These are phyloP conservation scores for Anguilla rostrata DNA, from an alignment of 2,113 vertebrate genomes.

Conservation along the genomic window DNA sequence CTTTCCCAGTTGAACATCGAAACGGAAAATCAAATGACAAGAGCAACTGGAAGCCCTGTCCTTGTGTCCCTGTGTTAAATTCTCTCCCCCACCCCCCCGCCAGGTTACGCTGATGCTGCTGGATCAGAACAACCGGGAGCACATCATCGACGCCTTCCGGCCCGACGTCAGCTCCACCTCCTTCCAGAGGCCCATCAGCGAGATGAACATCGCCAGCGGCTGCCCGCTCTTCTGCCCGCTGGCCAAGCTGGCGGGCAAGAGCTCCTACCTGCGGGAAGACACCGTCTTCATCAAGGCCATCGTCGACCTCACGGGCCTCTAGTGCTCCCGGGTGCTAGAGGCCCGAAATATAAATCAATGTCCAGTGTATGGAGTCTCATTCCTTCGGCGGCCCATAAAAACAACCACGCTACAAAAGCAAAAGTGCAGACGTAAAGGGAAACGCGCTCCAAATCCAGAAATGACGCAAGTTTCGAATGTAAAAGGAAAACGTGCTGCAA, in stretches of 20 bases:
- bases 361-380: not conserved
- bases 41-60: too few species aligned
- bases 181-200: conserved; percentile 85
- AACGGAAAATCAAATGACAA: too few species aligned
- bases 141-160: conserved; percentile 92
- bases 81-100: not conserved
- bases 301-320: conserved; percentile 88
- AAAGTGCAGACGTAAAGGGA: too few species aligned
- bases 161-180: conserved; percentile 87
- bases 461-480: too few species aligned
- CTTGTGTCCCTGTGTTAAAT: too few species aligned
- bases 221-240: conserved; percentile 94
- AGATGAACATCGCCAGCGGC: conserved; percentile 98
- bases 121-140: conserved; percentile 93
- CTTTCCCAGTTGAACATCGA: too few species aligned
- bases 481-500: too few species aligned
- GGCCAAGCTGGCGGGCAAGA: conserved; percentile 83
- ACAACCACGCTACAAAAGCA: too few species aligned
- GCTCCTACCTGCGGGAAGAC: conserved; percentile 86
- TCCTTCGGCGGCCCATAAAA: too few species aligned
- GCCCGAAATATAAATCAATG: not conserved
- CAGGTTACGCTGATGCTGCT: conserved; percentile 97
- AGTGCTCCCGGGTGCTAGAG: conserved; percentile 30
- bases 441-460: too few species aligned
- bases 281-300: conserved; percentile 95